Base-by-base conservation (phyloP, 2,113 vertebrate species). In the Casuarius casuarius region DNA sequence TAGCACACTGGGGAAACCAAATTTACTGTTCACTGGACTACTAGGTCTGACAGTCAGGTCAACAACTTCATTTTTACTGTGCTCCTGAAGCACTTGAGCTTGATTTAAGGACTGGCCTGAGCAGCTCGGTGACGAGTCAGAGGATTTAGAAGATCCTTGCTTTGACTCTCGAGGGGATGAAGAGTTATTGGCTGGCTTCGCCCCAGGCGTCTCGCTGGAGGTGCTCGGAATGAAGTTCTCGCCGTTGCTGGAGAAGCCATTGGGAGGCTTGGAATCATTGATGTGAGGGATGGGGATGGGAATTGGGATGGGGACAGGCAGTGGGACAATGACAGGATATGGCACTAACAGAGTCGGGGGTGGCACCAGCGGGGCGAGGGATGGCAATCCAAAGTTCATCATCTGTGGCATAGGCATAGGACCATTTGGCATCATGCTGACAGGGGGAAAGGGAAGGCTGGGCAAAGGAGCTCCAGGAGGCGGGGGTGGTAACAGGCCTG, bases 351-450 rank as follows among this genome's bases (percentile, higher is more conserved):
- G 98, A 92, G 99, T 99, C 4, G 99, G 99, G 49, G 99, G 99
- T 87, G 99, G 99, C 96, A 99, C 99, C 95, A 99, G 97, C 4
- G 99, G 99, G 74, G 99, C 99, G 54, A 99, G 98, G 61, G 99
- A 99, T 21, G 99, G 99, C 98, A 99, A 98, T 87, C 99, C 99
- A 79, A 99, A 99, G 96, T 99, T 99, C 98, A 99, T 99, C 98
- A 99, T 98, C 95, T 98, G 99, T 73, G 99, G 99, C 92, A 99
- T 95, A 33, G 99, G 99, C 96, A 99, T 98, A 92, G 98, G 99
- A 95, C 99, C 99, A 93, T 99, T 99, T 97, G 99, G 99, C 98
- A 99, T 99, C 99, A 99, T 99, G 98, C 99, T 99, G 96, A 99
- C 98, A 0, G 99, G 99, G 9, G 99, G 99, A 74, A 99, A 99